A percentile compares a stretch with the other conserved stretches of the same genome.
Conservation (phyloP, 2,888 invertebrate species). For the Apoda limacodes region DNA sequence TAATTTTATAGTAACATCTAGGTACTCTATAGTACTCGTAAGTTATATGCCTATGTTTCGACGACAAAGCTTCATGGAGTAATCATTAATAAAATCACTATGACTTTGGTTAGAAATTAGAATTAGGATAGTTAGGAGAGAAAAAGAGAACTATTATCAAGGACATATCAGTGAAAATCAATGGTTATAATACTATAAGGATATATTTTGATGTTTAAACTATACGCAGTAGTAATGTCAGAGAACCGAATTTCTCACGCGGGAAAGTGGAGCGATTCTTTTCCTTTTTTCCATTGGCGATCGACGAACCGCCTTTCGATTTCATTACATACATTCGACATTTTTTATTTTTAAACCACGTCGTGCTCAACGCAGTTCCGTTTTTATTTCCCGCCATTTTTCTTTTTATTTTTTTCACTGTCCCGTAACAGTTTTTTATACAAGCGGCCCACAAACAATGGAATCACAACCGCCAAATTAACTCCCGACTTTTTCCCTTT, state of each 20-base stretch:
- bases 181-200: too few relatives aligned
- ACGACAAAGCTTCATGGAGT: too few relatives aligned
- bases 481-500: conserved; percentile 64
- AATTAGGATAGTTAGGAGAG: too few relatives aligned
- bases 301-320: conserved; percentile 70
- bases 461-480: conserved; percentile 63
- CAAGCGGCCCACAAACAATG: conserved; percentile 65
- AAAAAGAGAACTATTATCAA: too few relatives aligned
- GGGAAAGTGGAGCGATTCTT: conserved; percentile 62
- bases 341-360: conserved; percentile 69
- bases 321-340: conserved; percentile 66
- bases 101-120: too few relatives aligned
- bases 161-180: too few relatives aligned
- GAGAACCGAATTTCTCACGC: conserved; percentile 65
- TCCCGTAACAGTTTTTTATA: conserved; percentile 57
- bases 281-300: conserved; percentile 65
- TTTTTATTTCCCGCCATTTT: conserved; percentile 46
- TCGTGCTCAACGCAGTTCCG: conserved; percentile 48
- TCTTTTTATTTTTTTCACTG: conserved; percentile 52
- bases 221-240: conserved; percentile 21
- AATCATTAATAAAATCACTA: too few relatives aligned
- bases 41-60: too few relatives aligned
- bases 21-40: too few relatives aligned
- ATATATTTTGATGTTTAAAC: neutral
- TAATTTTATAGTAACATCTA: too few relatives aligned